Percentiles rank a stretch among this genome's conserved stretches.
Conservation (phyloP, 2,113 vertebrate genomes). For the Narcine bancroftii region DNA sequence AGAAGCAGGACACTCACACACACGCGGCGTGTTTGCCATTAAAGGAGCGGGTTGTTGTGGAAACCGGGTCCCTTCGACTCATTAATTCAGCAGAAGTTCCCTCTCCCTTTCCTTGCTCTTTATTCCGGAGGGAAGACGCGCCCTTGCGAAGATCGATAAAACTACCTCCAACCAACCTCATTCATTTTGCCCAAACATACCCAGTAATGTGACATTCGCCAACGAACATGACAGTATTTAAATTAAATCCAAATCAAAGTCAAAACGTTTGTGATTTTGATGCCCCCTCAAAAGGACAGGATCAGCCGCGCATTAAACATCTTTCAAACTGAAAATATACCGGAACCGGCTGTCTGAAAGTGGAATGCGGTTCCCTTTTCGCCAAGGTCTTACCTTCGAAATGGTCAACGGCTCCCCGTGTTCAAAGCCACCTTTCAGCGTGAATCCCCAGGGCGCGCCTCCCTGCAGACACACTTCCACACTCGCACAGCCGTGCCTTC, state of each 20-base stretch:
- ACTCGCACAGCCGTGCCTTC: conserved; percentile 66
- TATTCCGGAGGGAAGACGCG: background rate
- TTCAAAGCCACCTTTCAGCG: conserved; percentile 83
- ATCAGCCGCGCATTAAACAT: background rate
- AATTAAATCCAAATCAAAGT: background rate
- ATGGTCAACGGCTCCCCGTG: conserved; percentile 78
- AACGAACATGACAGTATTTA: background rate
- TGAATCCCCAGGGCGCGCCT: conserved; percentile 92
- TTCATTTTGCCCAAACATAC: background rate
- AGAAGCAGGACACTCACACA: conserved; percentile 40
- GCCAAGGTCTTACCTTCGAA: conserved; percentile 72
- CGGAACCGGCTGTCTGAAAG: background rate
- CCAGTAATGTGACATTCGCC: background rate
- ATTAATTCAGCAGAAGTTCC: conserved; percentile 44
- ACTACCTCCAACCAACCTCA: background rate
- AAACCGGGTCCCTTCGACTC: conserved; percentile 46
- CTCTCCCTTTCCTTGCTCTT: conserved; percentile 40
- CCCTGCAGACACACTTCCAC: conserved; percentile 78
- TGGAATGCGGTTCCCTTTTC: background rate
- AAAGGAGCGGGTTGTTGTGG: conserved; percentile 48
- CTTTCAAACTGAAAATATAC: background rate
- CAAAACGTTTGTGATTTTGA: background rate
- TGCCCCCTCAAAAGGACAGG: conserved; percentile 17
- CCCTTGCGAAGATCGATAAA: background rate
- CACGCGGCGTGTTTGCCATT: conserved; percentile 49